Conservation (phyloP, 23 tunicate genomes). For the Aplidium turbinatum region DNA sequence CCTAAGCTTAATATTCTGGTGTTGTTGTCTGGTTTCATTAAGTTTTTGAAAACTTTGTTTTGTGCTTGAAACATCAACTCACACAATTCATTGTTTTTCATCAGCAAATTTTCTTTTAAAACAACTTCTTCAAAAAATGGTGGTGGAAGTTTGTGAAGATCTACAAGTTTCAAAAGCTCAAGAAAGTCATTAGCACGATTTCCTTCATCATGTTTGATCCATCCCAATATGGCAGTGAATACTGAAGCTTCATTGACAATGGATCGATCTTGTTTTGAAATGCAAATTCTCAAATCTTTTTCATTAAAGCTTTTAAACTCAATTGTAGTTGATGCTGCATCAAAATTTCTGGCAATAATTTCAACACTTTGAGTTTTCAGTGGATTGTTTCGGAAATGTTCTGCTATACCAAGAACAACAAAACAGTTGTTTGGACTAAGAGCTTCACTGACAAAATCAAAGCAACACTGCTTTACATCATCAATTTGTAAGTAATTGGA, state of each 20-base stretch:
- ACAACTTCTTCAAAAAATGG: neutral
- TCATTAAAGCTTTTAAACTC: neutral
- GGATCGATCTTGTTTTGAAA: neutral
- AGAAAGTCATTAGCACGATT: neutral
- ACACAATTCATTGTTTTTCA: too few relatives aligned
- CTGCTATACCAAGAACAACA: neutral
- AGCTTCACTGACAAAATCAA: neutral
- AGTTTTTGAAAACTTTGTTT: too few relatives aligned
- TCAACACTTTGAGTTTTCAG: neutral
- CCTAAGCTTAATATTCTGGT: too few relatives aligned
- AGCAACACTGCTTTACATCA: conserved; percentile 10
- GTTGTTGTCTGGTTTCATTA: too few relatives aligned
- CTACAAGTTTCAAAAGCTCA: neutral
- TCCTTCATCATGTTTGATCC: conserved; percentile 12
- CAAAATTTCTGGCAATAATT: neutral
- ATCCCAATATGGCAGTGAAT: neutral
- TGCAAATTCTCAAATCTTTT: neutral
- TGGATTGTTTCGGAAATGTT: conserved; percentile 5
- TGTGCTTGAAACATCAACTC: too few relatives aligned
- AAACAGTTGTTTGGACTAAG: neutral
- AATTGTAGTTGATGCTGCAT: neutral
- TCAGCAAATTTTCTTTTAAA: neutral
- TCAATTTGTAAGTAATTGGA: neutral
- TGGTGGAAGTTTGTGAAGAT: neutral
- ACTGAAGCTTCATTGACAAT: neutral